phyloP scores from a whole-genome alignment of 2,113 vertebrate genomes.

The Mobula hypostoma region DNA sequence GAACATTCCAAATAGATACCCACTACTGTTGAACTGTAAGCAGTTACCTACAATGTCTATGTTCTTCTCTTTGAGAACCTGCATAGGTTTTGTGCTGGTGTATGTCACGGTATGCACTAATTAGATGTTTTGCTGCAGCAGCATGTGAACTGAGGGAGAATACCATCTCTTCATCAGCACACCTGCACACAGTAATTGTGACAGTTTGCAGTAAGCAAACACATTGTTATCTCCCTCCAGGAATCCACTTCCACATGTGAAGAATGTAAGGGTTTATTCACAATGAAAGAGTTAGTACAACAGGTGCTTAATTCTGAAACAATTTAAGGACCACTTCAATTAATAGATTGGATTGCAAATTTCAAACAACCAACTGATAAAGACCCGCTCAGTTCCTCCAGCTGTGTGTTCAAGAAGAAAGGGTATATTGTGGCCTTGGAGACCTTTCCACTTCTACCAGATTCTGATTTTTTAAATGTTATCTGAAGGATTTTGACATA shows the following conservation, averaged over 20 bases:
- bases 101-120: background rate
- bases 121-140: constrained; percentile 2
- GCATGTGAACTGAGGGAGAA: constrained; percentile 1
- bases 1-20: background rate
- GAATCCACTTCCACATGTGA: background rate
- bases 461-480: background rate
- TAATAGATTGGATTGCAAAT: background rate
- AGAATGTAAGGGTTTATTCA: background rate
- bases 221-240: constrained; percentile 24
- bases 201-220: background rate
- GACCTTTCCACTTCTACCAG: background rate
- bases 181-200: constrained; percentile 13
- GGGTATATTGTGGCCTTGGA: background rate
- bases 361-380: background rate
- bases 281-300: background rate
- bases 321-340: constrained; percentile 6
- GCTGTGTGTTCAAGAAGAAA: background rate
- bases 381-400: too few relatives aligned
- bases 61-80: background rate
- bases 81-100: background rate
- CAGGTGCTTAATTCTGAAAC: background rate
- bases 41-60: background rate
- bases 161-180: background rate
- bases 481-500: background rate
- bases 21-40: background rate